Evolutionary conservation across 23 tunicate species (phyloP), one percentile per base, ranked within the genome.

Genomic region (Aplidium turbinatum): DNA sequence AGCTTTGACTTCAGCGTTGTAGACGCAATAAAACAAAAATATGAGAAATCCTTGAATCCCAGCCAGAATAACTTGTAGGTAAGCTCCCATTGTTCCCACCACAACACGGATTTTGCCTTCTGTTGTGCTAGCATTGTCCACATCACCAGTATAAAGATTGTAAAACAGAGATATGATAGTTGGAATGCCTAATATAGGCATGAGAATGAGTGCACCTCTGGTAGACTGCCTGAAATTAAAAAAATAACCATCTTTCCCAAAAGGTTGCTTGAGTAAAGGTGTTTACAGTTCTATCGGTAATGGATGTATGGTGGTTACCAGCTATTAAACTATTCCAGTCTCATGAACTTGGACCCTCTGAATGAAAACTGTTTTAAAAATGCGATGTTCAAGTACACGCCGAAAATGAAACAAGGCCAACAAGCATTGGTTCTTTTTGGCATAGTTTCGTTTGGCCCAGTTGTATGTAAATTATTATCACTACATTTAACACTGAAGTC

Each of bases 1-100:
- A 4, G 31, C 48, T 57, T 72, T 48, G 23, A 88, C 96, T 46
- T 88, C 96, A 31, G 68, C 67, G 72, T 88, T 88, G 69, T 57
- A 88, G 30, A 81, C 53, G 69, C 96, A 88, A 35, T 88, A 88
- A 33, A 88, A 81, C 1, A 88, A 54, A 63, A 88, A 88, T 0
- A 88, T 42, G 0, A 29, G 24, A 35, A 88, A 48, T 19, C 96
- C 96, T 75, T 88, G 83, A 19, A 54, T 39, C 3, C 83, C 83
- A 7, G 64, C 78, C 46, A 85, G 42, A 1, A 85, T 24, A 16
- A 85, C 91, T 39, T 85, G 91, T 19, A 85, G 54, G 39, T 76
- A 85, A 0, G 83, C 78, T 22, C 91, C 91, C 52, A 63, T 42
- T 23, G 80, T 79, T 1, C 91, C 91, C 56, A 85, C 53, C 38